phyloP scores from a whole-genome alignment of 2,113 vertebrate genomes.

The Glaucidium brasilianum region DNA sequence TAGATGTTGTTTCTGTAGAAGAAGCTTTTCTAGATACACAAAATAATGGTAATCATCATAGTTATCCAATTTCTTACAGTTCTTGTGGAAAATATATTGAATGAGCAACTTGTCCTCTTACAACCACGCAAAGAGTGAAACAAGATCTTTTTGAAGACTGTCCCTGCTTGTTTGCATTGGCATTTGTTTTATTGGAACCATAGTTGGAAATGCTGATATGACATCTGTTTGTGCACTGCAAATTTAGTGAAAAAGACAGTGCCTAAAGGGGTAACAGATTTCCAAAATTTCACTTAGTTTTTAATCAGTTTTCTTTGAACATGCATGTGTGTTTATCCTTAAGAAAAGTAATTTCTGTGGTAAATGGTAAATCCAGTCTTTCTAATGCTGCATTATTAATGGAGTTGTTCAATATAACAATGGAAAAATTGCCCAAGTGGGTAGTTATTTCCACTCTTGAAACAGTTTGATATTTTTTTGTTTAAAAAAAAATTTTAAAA shows the following conservation, averaged over 20 bases:
- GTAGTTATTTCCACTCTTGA: not conserved
- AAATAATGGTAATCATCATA: not conserved
- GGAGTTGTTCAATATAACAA: not conserved
- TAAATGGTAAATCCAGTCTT: not conserved
- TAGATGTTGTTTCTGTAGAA: not conserved
- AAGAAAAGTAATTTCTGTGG: not conserved
- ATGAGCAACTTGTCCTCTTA: not conserved
- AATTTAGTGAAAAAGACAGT: not conserved
- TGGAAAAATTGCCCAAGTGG: not conserved
- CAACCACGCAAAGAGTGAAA: not conserved
- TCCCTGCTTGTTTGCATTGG: not conserved
- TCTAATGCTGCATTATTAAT: not conserved
- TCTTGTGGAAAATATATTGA: not conserved
- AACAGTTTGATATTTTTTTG: not conserved
- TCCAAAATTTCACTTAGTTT: not conserved
- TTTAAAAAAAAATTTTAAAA: not conserved
- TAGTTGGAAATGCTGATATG: not conserved
- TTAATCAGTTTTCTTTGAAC: not conserved
- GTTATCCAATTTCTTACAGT: not conserved
- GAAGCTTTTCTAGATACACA: not conserved
- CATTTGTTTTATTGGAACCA: not conserved
- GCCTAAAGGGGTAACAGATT: not conserved
- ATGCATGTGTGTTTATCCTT: fast-evolving
- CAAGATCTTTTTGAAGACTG: not conserved
- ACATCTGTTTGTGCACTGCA: not conserved